phyloP scores from a whole-genome alignment of 2,797 vertebrate species.

The Acomys russatus region DNA sequence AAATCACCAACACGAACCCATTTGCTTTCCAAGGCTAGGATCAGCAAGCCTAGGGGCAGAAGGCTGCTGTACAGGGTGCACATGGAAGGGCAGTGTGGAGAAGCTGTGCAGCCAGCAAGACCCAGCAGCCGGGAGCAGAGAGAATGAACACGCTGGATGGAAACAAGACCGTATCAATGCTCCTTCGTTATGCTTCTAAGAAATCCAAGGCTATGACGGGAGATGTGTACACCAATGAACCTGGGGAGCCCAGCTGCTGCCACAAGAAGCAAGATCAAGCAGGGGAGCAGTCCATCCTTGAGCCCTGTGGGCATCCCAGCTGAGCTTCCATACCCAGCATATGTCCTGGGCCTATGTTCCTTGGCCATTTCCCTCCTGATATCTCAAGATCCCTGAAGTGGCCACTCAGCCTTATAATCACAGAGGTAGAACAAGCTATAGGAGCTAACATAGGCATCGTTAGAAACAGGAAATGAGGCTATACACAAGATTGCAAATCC shows the following conservation, averaged over 20 bases:
- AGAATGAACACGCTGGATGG: accelerated
- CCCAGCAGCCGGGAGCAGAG: accelerated
- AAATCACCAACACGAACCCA: not conserved
- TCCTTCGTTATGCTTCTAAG: not conserved
- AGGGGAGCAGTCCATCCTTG: not conserved
- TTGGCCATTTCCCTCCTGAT: not conserved
- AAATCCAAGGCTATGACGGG: not conserved
- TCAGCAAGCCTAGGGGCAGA: not conserved
- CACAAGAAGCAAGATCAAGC: not conserved
- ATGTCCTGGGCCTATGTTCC: conserved; percentile 30
- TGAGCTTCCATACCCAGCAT: not conserved
- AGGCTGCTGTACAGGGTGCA: not conserved
- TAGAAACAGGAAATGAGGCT: not conserved
- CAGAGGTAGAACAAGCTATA: not conserved
- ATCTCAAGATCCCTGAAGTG: not conserved
- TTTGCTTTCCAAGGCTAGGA: not conserved
- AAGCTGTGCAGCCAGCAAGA: not conserved
- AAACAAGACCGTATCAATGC: not conserved
- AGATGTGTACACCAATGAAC: not conserved
- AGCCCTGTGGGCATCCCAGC: not conserved
- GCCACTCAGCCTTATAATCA: not conserved
- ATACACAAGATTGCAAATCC: not conserved
- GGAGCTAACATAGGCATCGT: not conserved
- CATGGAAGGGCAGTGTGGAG: not conserved
- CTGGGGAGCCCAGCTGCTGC: not conserved